Conservation (phyloP, 2,797 vertebrate genomes). For the Hemibagrus guttatus region DNA sequence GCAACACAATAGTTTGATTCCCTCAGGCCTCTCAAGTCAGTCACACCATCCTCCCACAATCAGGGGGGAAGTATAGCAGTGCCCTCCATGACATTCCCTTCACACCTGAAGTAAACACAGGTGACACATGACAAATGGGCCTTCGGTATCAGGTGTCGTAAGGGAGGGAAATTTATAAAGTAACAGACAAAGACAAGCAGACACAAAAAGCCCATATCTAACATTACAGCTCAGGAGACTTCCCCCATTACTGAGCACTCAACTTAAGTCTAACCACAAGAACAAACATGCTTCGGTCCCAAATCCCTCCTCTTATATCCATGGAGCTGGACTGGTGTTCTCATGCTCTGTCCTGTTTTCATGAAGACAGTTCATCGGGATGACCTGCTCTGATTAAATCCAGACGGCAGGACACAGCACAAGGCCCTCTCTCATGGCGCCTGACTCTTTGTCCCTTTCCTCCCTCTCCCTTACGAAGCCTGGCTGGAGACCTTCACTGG, state of each 20-base stretch:
- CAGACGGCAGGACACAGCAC: slow-evolving; percentile 57
- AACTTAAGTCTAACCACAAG: slow-evolving; percentile 20
- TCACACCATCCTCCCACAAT: slow-evolving; percentile 52
- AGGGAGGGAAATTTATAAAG: slow-evolving; percentile 59
- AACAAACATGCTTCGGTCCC: slow-evolving; percentile 26
- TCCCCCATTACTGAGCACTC: slow-evolving; percentile 32
- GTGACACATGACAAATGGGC: slow-evolving; percentile 76
- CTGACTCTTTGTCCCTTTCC: slow-evolving; percentile 46
- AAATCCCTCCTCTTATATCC: not conserved
- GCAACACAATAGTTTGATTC: slow-evolving; percentile 39
- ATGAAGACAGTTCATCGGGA: slow-evolving; percentile 44
- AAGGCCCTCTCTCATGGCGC: slow-evolving; percentile 52
- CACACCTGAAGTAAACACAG: slow-evolving; percentile 72
- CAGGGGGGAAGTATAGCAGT: not conserved
- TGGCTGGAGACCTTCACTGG: slow-evolving; percentile 61
- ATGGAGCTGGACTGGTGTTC: slow-evolving; percentile 20
- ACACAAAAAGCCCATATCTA: slow-evolving; percentile 61
- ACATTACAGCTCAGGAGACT: slow-evolving; percentile 37
- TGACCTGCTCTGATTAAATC: slow-evolving; percentile 57
- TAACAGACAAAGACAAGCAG: slow-evolving; percentile 67
- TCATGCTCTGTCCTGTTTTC: slow-evolving; percentile 42
- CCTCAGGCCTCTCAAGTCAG: slow-evolving; percentile 49
- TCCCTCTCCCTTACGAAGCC: slow-evolving; percentile 53
- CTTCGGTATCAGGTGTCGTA: slow-evolving; percentile 65
- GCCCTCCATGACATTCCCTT: slow-evolving; percentile 50